Conservation (phyloP, 2,797 vertebrate species). For the Pipistrellus nathusii region DNA sequence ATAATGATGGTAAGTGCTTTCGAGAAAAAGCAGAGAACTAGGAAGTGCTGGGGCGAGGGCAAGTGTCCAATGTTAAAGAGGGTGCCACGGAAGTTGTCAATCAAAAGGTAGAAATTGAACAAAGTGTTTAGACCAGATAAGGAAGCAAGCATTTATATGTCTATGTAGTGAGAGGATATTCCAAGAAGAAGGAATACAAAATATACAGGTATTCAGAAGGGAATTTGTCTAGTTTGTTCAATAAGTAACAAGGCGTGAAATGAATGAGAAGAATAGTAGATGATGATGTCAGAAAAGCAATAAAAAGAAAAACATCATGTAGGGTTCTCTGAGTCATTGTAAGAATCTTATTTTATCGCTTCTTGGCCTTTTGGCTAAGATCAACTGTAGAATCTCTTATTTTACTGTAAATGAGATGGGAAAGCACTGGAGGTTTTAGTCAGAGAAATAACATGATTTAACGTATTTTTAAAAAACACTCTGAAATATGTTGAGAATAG, state of each 20-base stretch:
- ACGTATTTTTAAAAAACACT: conserved; percentile 14
- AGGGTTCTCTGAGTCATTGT: background rate
- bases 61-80: background rate
- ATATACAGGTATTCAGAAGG: background rate
- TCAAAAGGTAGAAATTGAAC: conserved; percentile 6
- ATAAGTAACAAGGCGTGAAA: conserved; percentile 43
- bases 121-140: background rate
- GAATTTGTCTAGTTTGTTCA: conserved; percentile 57
- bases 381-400: background rate
- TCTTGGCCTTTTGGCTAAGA: too few relatives aligned
- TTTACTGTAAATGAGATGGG: background rate
- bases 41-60: background rate
- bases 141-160: background rate
- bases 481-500: background rate
- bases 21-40: background rate
- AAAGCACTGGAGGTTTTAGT: background rate
- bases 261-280: background rate
- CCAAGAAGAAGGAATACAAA: conserved; percentile 17
- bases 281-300: conserved; percentile 51
- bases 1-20: background rate
- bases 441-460: conserved; percentile 9
- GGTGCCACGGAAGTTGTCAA: background rate
- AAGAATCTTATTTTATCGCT: background rate
- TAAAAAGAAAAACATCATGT: conserved; percentile 56
- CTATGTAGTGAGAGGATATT: conserved; percentile 31